Percentiles rank a stretch among this genome's conserved stretches.
These are phyloP conservation scores for Hemicordylus capensis DNA, from an alignment of 2,113 vertebrate species.

Conservation along the genomic window DNA sequence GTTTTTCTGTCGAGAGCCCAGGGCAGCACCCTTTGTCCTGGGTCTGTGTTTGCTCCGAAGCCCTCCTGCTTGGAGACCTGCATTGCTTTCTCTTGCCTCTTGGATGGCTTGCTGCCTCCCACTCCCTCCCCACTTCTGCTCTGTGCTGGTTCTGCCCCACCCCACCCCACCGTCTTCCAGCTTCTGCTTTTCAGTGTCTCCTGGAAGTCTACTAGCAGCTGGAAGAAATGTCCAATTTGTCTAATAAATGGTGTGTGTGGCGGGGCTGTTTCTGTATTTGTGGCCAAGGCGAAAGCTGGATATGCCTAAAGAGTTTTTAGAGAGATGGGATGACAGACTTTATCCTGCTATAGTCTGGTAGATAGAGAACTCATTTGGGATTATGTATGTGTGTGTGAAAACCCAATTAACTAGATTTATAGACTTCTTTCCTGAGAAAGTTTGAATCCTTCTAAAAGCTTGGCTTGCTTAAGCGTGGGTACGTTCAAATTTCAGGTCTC, in stretches of 20 bases:
- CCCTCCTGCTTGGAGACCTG: not conserved
- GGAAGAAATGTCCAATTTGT: not conserved
- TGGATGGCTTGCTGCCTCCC: not conserved
- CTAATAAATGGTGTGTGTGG: not conserved
- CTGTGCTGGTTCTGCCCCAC: not conserved
- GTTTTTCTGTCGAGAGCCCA: no score
- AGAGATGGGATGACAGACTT: slow-evolving; percentile 50
- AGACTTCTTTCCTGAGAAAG: slow-evolving; percentile 70
- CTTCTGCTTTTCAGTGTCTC: not conserved
- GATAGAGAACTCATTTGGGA: slow-evolving; percentile 53
- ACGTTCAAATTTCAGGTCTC: slow-evolving; percentile 60
- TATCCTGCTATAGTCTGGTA: slow-evolving; percentile 32
- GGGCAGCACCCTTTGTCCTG: no score
- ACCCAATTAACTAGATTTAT: slow-evolving; percentile 72
- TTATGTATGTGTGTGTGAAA: slow-evolving; percentile 55
- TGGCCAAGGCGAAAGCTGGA: not conserved
- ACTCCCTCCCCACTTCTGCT: not conserved
- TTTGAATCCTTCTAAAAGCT: slow-evolving; percentile 61
- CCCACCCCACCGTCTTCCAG: not conserved
- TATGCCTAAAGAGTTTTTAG: not conserved
- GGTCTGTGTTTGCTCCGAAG: not conserved
- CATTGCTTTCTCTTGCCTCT: not conserved
- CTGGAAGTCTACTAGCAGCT: not conserved
- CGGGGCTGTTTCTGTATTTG: not conserved
- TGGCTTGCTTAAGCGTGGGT: slow-evolving; percentile 50